Evolutionary conservation across 1,140 invertebrate species (phyloP), one percentile per base, ranked within the genome.

Genomic region (Euura saliciscinereae): DNA sequence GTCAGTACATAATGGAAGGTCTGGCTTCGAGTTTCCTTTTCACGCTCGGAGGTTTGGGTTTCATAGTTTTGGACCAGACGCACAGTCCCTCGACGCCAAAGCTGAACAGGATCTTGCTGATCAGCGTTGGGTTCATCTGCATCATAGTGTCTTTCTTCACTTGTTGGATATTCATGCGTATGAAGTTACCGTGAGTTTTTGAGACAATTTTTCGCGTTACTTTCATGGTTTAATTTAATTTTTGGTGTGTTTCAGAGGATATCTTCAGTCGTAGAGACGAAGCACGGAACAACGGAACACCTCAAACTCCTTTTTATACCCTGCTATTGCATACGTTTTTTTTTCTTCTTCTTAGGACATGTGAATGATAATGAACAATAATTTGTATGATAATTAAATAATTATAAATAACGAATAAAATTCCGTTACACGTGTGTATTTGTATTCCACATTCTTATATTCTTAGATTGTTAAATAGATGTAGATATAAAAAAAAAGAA

Each of bases 1-100:
- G 97, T 0, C 98, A 99, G 85, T 99, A 99, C 82, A 99, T 99
- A 59, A 98, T 99, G 96, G 98, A 99, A 90, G 98, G 98, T 2
- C 87, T 99, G 71, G 98, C 98, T 10, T 97, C 97, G 43, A 98
- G 96, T 86, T 99, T 99, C 82, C 89, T 99, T 4, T 99, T 99
- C 85, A 97, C 96, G 0, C 89, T 99, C 65, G 98, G 98, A 67
- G 97, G 97, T 2, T 86, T 99, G 44, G 98, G 98, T 4, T 99
- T 99, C 86, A 97, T 99, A 7, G 94, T 99, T 73, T 87, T 99
- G 66, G 98, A 99, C 85, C 93, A 96, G 77, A 98, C 97, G 0
- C 97, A 99, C 83, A 94, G 94, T 77, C 95, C 96, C 0, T 91
- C 94, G 2, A 98, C 95, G 46, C 96, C 96, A 1, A 97, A 97